Conservation (phyloP, 2,888 invertebrate species). For the Belgica antarctica region DNA sequence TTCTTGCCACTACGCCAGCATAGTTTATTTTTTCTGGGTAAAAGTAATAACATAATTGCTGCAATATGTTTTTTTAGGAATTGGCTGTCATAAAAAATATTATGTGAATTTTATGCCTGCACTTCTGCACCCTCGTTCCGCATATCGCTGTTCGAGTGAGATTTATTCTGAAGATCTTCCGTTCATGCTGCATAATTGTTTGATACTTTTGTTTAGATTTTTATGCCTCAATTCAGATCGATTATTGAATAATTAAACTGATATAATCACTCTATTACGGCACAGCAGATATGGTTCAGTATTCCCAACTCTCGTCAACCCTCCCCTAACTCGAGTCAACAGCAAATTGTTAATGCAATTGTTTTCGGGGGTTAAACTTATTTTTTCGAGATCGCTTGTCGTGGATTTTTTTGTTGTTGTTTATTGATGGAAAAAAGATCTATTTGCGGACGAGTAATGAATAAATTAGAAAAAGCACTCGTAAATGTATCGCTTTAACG, state of each 20-base stretch:
- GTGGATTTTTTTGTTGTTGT: neutral
- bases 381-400: neutral
- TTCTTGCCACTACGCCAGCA: neutral
- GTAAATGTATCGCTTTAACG: conserved; percentile 1
- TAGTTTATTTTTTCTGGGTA: neutral
- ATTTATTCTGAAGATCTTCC: conserved; percentile 3
- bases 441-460: conserved; percentile 8
- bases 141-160: neutral
- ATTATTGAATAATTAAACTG: conserved; percentile 44
- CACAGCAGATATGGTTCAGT: too few relatives aligned
- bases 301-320: neutral
- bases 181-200: conserved; percentile 14
- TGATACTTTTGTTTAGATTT: conserved; percentile 23
- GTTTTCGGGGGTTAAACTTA: neutral
- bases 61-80: conserved; percentile 35
- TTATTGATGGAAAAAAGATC: conserved; percentile 21
- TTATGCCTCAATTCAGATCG: conserved; percentile 40
- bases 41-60: conserved; percentile 33
- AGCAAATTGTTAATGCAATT: conserved; percentile 28
- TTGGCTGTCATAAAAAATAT: conserved; percentile 23
- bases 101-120: conserved; percentile 12
- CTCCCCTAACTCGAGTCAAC: conserved; percentile 13
- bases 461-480: conserved; percentile 16
- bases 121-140: conserved; percentile 21
- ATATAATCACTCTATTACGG: conserved; percentile 44